These are phyloP conservation scores for Triops longicaudatus DNA, from an alignment of 1,140 invertebrate genomes.

Conservation along the genomic window DNA sequence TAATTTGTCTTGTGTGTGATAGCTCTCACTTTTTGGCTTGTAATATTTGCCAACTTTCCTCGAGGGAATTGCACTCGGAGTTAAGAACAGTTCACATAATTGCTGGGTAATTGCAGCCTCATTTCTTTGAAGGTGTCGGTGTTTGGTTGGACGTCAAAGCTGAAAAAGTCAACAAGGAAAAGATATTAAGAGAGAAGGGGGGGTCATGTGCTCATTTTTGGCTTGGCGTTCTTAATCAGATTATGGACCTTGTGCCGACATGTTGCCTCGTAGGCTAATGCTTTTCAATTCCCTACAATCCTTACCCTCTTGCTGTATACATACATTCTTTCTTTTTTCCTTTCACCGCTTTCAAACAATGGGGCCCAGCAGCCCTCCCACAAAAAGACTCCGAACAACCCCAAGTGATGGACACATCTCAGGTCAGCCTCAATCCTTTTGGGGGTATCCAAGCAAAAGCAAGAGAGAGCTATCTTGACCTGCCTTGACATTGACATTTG, in stretches of 20 bases:
- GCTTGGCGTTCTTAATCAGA: background rate
- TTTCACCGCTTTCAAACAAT: conserved; percentile 7
- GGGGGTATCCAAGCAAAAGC: background rate
- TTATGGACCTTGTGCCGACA: conserved; percentile 5
- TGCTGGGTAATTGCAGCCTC: background rate
- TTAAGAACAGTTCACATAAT: background rate
- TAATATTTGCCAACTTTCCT: background rate
- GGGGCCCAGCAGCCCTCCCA: background rate
- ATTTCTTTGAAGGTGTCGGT: too few relatives aligned
- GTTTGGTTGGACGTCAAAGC: background rate
- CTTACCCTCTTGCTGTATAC: background rate
- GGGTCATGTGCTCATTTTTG: conserved; percentile 1
- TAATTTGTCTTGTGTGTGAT: background rate
- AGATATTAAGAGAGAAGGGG: background rate
- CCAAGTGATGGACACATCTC: background rate
- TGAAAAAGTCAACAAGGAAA: background rate
- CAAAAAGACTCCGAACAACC: background rate
- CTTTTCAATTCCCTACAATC: conserved; percentile 13
- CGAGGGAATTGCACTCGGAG: background rate
- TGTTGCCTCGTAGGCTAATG: conserved; percentile 11
- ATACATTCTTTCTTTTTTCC: background rate
- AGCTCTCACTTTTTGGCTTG: background rate
- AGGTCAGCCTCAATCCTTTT: background rate
- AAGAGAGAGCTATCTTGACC: background rate
- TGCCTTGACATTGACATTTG: background rate